Base-by-base conservation (phyloP, 2,113 vertebrate genomes). In the Menidia beryllina region DNA sequence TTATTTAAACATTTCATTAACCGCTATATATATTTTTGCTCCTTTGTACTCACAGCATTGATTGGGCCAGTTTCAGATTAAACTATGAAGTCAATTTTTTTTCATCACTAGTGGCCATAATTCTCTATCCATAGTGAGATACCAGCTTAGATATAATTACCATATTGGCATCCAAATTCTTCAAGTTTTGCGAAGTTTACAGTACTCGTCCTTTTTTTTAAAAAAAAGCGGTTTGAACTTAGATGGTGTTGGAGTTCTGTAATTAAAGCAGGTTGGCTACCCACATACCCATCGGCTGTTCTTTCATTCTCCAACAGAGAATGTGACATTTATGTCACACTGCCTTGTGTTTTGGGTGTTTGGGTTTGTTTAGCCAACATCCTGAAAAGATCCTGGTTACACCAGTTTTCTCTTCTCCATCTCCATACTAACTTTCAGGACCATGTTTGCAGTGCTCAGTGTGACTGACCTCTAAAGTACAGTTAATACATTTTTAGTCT, bases 121-220 rank as follows among this genome's bases (percentile, higher is more conserved):
- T 67, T 9, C 34, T 11, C 17, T 15, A 34, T 54, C 4, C 7
- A 47, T 58, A 45, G 21, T 68, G 55, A 47, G 19, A 43, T 26
- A 54, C 55, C 79, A n/a, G 50, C 69, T 77, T 62, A 60, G n/a
- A 19, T 15, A 3, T 15, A 3, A 34, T 34, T 34, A 10, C 30
- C 30, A 34, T 34, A 10, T 34, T 34, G 30, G 30, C 30, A n/a
- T 34, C 30, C 7, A 34, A 34, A 34, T 10, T 10, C 5, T 34
- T 10, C 10, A 6, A 34, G 30, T 5, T 34, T 34, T 5, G 2
- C 7, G 1, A 6, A 34, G 2, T 34, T 34, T 34, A 34, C 30
- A 34, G 30, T 8, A 34, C n/a, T n/a, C n/a, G n/a, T n/a, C n/a
- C n/a, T n/a, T n/a, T n/a, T n/a, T n/a, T n/a, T n/a, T n/a, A n/a